These are phyloP conservation scores for Procambarus clarkii DNA, from an alignment of 1,140 invertebrate genomes.

Conservation along the genomic window DNA sequence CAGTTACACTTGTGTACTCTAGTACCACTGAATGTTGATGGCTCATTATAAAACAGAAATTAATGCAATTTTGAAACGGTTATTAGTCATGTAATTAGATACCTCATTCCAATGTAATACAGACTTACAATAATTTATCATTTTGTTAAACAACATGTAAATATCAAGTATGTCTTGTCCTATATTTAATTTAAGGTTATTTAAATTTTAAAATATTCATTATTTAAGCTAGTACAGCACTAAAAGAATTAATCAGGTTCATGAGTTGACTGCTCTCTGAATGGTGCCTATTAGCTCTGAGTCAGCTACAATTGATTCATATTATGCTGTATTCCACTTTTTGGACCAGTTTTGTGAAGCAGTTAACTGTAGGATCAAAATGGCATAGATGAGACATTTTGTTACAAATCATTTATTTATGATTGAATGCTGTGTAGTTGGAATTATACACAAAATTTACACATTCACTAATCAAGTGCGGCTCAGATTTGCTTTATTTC, in stretches of 20 bases:
- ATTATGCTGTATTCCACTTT: not conserved
- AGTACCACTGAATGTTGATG: not conserved
- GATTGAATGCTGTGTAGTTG: not conserved
- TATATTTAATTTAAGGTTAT: constrained; percentile 12
- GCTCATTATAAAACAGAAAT: not conserved
- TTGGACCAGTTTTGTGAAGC: constrained; percentile 4
- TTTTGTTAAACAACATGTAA: not conserved
- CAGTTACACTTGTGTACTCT: not conserved
- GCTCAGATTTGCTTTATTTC: constrained; percentile 7
- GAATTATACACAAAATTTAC: constrained; percentile 8
- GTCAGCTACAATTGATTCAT: not conserved
- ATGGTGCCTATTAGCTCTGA: constrained; percentile 23
- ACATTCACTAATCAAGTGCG: constrained; percentile 15
- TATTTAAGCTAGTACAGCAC: not conserved
- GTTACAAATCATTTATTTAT: not conserved
- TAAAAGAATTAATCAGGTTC: not conserved
- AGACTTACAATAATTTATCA: not conserved
- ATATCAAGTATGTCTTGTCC: not conserved
- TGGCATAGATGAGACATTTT: not conserved
- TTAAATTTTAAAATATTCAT: not conserved
- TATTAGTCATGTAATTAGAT: constrained; percentile 17
- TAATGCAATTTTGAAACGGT: not conserved
- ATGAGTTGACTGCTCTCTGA: constrained; percentile 26
- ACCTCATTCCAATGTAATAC: constrained; percentile 34
- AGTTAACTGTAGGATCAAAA: not conserved